Evolutionary conservation across 2,888 invertebrate species (phyloP).

Genomic region (Atethmia centrago): DNA sequence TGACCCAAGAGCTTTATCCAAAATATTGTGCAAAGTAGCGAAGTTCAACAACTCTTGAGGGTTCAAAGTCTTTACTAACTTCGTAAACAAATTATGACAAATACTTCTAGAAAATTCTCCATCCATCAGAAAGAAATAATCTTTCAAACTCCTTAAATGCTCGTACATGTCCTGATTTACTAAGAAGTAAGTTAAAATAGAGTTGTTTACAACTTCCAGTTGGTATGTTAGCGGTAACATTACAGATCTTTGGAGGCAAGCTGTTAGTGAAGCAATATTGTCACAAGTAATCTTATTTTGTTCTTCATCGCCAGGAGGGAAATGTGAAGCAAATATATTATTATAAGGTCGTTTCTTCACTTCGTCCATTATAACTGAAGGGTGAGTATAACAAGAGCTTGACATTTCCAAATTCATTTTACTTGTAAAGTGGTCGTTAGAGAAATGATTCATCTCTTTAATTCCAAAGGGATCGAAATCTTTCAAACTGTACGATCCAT

Average conservation of each 20-base stretch:
- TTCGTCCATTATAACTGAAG: conserved; percentile 83
- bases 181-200: conserved; percentile 93
- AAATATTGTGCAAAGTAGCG: conserved; percentile 92
- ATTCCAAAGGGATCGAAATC: conserved; percentile 87
- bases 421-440: conserved; percentile 76
- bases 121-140: conserved; percentile 95
- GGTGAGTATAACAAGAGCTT: conserved; percentile 82
- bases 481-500: conserved; percentile 86
- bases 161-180: conserved; percentile 92
- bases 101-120: conserved; percentile 94
- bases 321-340: conserved; percentile 83
- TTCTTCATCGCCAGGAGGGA: conserved; percentile 73
- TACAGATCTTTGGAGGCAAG: conserved; percentile 92
- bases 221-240: conserved; percentile 93
- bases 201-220: conserved; percentile 93
- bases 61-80: conserved; percentile 91
- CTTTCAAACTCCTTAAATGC: conserved; percentile 93
- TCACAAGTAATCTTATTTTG: conserved; percentile 78
- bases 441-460: conserved; percentile 75
- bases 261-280: conserved; percentile 88
- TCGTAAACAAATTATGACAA: conserved; percentile 92
- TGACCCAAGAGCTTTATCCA: conserved; percentile 92
- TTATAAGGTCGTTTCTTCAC: conserved; percentile 84
- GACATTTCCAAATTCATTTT: conserved; percentile 77
- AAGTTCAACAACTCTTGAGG: conserved; percentile 93